phyloP scores from a whole-genome alignment of 2,888 invertebrate genomes.

The Diogma glabrata region DNA sequence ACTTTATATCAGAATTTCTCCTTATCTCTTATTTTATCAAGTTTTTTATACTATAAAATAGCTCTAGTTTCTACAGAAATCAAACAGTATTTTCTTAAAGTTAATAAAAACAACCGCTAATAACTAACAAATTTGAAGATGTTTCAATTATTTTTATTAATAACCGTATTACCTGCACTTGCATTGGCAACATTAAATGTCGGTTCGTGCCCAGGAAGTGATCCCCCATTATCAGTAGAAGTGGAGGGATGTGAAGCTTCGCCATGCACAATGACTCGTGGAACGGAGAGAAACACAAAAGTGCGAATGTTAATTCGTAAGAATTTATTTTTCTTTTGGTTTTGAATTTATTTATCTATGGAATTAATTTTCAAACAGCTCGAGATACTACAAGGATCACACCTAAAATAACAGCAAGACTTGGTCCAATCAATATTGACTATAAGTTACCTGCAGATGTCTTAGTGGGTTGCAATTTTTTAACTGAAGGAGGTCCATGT shows the following conservation, averaged over 20 bases:
- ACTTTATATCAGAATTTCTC: too few species aligned
- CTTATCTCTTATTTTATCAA: too few species aligned
- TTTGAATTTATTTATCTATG: background rate
- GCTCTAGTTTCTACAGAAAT: too few species aligned
- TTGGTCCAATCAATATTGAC: background rate
- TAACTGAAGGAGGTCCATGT: background rate
- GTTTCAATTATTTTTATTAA: conserved; percentile 1
- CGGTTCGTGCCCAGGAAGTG: background rate
- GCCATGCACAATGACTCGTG: background rate
- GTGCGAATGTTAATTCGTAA: background rate
- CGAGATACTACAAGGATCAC: background rate
- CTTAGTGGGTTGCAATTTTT: background rate
- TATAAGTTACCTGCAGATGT: background rate
- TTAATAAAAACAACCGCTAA: background rate
- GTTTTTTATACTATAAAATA: too few species aligned
- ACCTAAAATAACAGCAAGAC: background rate
- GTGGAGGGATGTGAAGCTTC: background rate
- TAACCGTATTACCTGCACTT: background rate
- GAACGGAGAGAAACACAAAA: background rate
- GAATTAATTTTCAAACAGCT: background rate
- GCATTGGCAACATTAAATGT: background rate
- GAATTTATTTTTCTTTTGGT: background rate
- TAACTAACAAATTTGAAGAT: background rate
- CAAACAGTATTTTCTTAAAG: too few species aligned
- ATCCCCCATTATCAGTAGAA: background rate